A percentile compares a stretch with the other conserved stretches of the same genome.
These are phyloP conservation scores for Dicyrtomina minuta DNA, from an alignment of 2,888 invertebrate species.

Conservation along the genomic window DNA sequence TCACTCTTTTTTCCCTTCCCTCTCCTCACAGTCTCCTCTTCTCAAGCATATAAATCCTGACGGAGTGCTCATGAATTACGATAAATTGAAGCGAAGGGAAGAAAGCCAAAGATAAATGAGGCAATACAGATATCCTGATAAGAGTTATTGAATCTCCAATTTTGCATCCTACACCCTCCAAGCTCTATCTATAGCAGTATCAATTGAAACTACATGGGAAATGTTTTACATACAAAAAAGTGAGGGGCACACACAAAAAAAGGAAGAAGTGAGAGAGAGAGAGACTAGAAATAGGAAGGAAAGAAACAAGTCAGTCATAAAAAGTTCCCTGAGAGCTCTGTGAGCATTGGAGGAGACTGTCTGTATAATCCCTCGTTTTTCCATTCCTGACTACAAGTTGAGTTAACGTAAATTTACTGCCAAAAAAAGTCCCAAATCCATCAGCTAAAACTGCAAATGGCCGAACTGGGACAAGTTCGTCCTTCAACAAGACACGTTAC, in stretches of 20 bases:
- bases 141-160: no score
- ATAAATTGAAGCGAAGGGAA: not conserved
- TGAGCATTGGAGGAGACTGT: not conserved
- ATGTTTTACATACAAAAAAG: not conserved
- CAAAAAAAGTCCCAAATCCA: constrained; percentile 3
- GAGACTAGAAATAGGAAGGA: not conserved
- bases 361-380: not conserved
- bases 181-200: no score
- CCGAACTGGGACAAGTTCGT: constrained; percentile 18
- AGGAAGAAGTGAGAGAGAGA: not conserved
- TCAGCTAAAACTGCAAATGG: constrained; percentile 11
- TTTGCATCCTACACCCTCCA: no score
- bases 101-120: not conserved
- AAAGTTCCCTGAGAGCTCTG: not conserved
- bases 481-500: constrained; percentile 10
- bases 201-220: no score
- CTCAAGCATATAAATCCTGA: not conserved
- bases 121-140: not conserved
- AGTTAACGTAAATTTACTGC: constrained; percentile 3
- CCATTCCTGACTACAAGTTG: not conserved
- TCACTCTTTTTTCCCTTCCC: no score
- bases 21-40: not conserved
- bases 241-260: no score
- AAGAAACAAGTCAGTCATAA: constrained; percentile 8
- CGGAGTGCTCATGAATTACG: not conserved